Evolutionary conservation across 2,888 invertebrate genomes (phyloP).

Genomic region (Lutraria lutraria): DNA sequence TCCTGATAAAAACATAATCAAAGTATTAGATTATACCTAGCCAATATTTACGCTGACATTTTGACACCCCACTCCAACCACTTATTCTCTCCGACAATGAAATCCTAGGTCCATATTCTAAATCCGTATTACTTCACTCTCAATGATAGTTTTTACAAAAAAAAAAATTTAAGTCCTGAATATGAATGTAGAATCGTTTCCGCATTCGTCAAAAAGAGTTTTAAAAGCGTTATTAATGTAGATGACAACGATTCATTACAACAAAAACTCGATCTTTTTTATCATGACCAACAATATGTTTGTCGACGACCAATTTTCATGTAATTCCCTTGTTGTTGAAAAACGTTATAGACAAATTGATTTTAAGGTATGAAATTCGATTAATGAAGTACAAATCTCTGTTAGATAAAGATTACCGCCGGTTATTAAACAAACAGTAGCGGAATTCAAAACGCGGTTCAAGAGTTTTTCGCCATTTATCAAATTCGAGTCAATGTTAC

Average conservation of each 20-base stretch:
- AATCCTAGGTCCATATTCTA: not conserved
- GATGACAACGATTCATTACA: not conserved
- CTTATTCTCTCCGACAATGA: not conserved
- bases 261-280: not conserved
- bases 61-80: no score
- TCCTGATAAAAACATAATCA: no score
- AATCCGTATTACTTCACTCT: not conserved
- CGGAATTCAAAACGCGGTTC: not conserved
- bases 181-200: not conserved
- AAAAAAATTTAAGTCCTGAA: not conserved
- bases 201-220: not conserved
- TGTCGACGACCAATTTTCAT: slow-evolving; percentile 20
- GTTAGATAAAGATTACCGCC: not conserved
- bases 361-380: slow-evolving; percentile 11
- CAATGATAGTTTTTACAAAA: not conserved
- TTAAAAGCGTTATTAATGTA: not conserved
- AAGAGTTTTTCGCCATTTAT: not conserved
- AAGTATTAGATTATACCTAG: no score
- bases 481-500: not conserved
- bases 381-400: slow-evolving; percentile 2
- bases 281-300: not conserved
- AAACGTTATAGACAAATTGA: slow-evolving; percentile 22
- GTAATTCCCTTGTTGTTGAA: slow-evolving; percentile 30
- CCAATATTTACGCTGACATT: no score
- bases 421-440: not conserved